Conservation (phyloP, 2,113 vertebrate species). For the Dissostichus mawsoni region DNA sequence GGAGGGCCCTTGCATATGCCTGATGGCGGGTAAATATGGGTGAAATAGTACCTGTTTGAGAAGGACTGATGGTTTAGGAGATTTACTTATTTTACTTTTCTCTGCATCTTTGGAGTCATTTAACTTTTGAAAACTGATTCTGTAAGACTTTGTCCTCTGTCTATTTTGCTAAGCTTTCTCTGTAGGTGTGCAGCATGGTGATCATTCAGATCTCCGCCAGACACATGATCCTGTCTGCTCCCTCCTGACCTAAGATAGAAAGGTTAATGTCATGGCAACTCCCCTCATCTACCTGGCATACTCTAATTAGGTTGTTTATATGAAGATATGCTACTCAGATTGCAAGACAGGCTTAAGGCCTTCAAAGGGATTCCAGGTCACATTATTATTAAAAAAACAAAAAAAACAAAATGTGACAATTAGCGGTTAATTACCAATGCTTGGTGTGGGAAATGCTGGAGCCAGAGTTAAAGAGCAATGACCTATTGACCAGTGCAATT, state of each 20-base stretch:
- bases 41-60: neutral
- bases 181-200: neutral
- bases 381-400: neutral
- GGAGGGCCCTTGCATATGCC: constrained; percentile 1
- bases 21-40: constrained; percentile 13
- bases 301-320: constrained; percentile 38
- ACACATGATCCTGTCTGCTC: constrained; percentile 47
- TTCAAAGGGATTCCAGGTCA: constrained; percentile 7
- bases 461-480: neutral
- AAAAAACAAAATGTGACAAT: neutral
- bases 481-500: neutral
- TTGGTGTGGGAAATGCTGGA: neutral
- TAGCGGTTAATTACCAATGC: neutral
- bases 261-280: constrained; percentile 49
- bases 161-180: neutral
- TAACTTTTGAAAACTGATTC: neutral
- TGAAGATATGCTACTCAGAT: neutral
- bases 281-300: neutral
- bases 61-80: neutral
- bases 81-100: neutral
- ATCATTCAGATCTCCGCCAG: constrained; percentile 32
- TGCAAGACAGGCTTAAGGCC: neutral
- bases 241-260: constrained; percentile 42
- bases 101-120: neutral
- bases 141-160: neutral